Conservation (phyloP, 1,140 invertebrate species). For the Aporrectodea caliginosa region DNA sequence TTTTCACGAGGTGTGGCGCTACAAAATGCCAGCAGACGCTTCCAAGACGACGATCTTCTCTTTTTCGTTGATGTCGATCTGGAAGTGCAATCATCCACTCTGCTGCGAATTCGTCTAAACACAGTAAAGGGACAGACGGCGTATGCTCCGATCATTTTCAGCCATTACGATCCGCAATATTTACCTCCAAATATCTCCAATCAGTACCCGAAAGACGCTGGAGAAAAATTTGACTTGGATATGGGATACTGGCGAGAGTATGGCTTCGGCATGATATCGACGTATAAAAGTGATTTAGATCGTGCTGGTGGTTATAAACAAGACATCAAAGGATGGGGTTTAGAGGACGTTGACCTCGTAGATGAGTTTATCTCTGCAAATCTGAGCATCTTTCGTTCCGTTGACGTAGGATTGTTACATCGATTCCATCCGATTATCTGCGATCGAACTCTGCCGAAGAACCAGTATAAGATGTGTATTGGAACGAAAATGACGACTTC, state of each 20-base stretch:
- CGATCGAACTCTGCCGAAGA: constrained; percentile 67
- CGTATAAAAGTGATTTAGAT: constrained; percentile 82
- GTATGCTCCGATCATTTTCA: constrained; percentile 97
- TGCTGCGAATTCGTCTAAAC: constrained; percentile 62
- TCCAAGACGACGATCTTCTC: constrained; percentile 62
- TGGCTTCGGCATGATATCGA: constrained; percentile 89
- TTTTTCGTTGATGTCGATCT: constrained; percentile 66
- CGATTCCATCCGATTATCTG: constrained; percentile 86
- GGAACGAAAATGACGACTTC: constrained; percentile 64
- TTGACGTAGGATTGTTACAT: constrained; percentile 85
- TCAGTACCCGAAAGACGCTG: too few species aligned
- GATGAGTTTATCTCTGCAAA: constrained; percentile 71
- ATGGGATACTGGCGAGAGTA: constrained; percentile 89
- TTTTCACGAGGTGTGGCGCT: constrained; percentile 57
- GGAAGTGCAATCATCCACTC: constrained; percentile 48
- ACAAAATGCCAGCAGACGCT: constrained; percentile 54
- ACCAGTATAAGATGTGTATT: constrained; percentile 83
- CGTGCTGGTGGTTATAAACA: constrained; percentile 83
- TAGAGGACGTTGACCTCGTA: constrained; percentile 66
- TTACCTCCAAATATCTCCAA: too few species aligned
- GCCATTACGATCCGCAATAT: constrained; percentile 76
- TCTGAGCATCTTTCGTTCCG: constrained; percentile 69
- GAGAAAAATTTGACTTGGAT: constrained; percentile 62
- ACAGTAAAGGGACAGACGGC: constrained; percentile 73
- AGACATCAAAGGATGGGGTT: constrained; percentile 67